Evolutionary conservation across 2,797 vertebrate genomes (phyloP), one percentile per base, ranked within the genome.

Genomic region (Oreochromis mossambicus): DNA sequence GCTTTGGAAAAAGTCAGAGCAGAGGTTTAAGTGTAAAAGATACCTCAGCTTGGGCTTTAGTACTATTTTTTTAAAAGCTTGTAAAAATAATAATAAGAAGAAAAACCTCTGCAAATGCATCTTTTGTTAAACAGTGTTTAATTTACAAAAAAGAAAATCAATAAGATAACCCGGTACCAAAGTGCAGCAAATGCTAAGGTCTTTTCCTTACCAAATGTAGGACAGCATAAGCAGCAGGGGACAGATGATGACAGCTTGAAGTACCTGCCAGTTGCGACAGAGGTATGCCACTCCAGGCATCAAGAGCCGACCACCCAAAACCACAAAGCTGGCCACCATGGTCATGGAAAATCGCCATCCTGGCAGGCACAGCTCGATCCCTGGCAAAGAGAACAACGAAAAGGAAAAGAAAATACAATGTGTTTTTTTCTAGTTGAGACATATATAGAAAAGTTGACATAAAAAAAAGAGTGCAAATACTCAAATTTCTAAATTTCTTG

Each of bases 181-280:
- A 41, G 81, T 79, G 21, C 52, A 85, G 73, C 80, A 63, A 41
- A 77, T 58, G 75, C 77, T 43, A 9, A 1, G 14, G 15, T 80
- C 2, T 68, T 73, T 76, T 86, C 94, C 98, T 98, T 96, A 99
- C 98, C 97, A 95, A 96, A 98, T 97, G 94, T 98, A 99, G 32
- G 97, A 96, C 78, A 98, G 95, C 98, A 98, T 99, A 87, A 99
- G 96, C 89, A 98, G 93, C 88, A 99, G 97, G 78, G 98, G 98
- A 85, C 97, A 98, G 95, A 99, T 97, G 96, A 99, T 99, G 92
- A 98, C 94, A 0, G 96, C 97, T 88, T 99, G 98, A n/a, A 99
- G 97, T 52, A 98, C 95, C 95, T 98, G 98, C 98, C 98, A 99
- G 89, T 98, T 97, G 2, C 95, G 95, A 92, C 98, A 99, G 81